phyloP scores from a whole-genome alignment of 2,113 vertebrate genomes.

The Hippocampus mohnikei region DNA sequence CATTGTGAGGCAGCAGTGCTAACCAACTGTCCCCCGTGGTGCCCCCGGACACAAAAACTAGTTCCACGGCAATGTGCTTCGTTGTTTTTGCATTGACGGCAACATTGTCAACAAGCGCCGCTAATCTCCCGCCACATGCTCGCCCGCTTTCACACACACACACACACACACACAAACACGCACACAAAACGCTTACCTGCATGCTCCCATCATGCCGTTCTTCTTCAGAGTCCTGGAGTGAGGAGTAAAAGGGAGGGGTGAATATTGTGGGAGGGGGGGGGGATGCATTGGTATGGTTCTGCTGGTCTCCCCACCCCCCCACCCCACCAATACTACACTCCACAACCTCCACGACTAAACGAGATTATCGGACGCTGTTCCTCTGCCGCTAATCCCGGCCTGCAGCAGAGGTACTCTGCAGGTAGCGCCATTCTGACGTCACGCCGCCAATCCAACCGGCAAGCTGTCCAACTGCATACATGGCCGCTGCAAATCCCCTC shows the following conservation, averaged over 20 bases:
- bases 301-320: conserved; percentile 44
- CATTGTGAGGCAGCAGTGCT: background rate
- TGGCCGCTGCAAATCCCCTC: conserved; percentile 58
- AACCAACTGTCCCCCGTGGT: background rate
- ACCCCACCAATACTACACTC: conserved; percentile 6
- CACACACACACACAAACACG: conserved; percentile 24
- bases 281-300: background rate
- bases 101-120: conserved; percentile 31
- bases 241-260: background rate
- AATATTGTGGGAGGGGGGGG: background rate
- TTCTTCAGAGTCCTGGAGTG: background rate
- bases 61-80: too few species aligned
- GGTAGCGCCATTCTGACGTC: conserved; percentile 69
- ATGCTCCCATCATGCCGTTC: conserved; percentile 3
- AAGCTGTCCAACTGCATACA: conserved; percentile 56
- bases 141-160: conserved; percentile 34
- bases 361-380: conserved; percentile 72
- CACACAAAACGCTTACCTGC: conserved; percentile 54
- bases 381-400: conserved; percentile 68
- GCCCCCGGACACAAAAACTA: background rate
- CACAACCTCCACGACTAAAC: background rate
- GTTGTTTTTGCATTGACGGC: conserved; percentile 3
- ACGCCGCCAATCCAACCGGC: conserved; percentile 60
- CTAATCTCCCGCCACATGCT: conserved; percentile 20
- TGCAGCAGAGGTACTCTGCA: conserved; percentile 47